phyloP scores from a whole-genome alignment of 2,797 vertebrate species.

The Acipenser transmontanus region DNA sequence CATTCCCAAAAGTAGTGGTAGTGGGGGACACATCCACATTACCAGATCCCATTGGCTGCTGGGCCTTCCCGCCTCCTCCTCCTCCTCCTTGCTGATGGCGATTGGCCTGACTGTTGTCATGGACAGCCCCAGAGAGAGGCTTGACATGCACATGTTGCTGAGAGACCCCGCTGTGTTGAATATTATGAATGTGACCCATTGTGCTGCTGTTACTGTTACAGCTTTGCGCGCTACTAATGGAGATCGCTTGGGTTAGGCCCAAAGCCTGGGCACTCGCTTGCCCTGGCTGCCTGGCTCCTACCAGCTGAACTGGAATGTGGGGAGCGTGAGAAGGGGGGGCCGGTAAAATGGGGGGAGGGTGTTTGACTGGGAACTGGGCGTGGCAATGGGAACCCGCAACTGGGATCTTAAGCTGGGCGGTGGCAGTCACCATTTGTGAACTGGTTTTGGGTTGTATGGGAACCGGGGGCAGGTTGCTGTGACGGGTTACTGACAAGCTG shows the following conservation, averaged over 20 bases:
- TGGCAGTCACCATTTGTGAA: no score
- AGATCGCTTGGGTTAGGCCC: slow-evolving; percentile 66
- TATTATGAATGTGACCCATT: slow-evolving; percentile 9
- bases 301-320: slow-evolving; percentile 89
- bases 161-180: slow-evolving; percentile 14
- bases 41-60: slow-evolving; percentile 32
- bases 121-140: slow-evolving; percentile 47
- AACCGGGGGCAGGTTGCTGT: slow-evolving; percentile 49
- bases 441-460: slow-evolving; percentile 84
- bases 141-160: slow-evolving; percentile 25
- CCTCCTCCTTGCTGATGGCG: slow-evolving; percentile 17
- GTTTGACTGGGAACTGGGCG: slow-evolving; percentile 54
- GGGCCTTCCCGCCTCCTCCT: slow-evolving; percentile 32
- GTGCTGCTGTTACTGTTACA: slow-evolving; percentile 37
- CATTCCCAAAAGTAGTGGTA: no score
- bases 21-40: no score
- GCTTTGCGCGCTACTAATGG: slow-evolving; percentile 31
- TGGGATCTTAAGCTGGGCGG: no score
- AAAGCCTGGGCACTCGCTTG: slow-evolving; percentile 76
- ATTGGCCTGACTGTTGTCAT: slow-evolving; percentile 36
- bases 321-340: slow-evolving; percentile 65
- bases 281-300: slow-evolving; percentile 83
- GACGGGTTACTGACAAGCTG: slow-evolving; percentile 55
- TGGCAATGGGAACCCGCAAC: no score
- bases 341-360: slow-evolving; percentile 66